Base-by-base conservation (phyloP, 1,140 invertebrate species). In the Propsilocerus akamusi region DNA sequence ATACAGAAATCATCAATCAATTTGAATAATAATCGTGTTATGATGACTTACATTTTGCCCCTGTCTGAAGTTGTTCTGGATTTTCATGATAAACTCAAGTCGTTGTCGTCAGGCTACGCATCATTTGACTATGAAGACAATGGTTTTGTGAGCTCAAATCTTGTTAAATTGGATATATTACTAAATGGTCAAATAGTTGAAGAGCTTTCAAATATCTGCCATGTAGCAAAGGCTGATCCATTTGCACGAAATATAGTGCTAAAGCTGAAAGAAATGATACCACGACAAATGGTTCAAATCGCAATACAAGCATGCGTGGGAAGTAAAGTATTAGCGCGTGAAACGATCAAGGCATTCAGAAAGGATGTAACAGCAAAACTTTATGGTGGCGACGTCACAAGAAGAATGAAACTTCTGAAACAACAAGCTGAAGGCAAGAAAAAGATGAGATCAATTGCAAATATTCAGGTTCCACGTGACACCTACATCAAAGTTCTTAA, bases 81-180 rank as follows among this genome's bases (percentile, higher is more conserved):
- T 60, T 97, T 99, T 65, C 93, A 95, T 65, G 94, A 98, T 65
- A 71, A 76, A 23, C 66, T 99, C 0, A 99, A 97, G 68, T 82
- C 81, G 20, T 56, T 89, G 11, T 83, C 81, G 14, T 96, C 91
- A 2, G 95, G 95, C 10, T 97, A 92, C 71, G 94, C 91, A 8
- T 95, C 89, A 65, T 98, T 99, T 69, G 94, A 97, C 69, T 98
- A 98, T 68, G 90, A 97, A 70, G 86, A 96, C 66, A 63, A 78
- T 61, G 91, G 84, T 12, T 97, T 86, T 66, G 70, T 86, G 62
- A 47, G 64, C 12, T 80, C 59, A 11, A 54, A 63, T 54, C 51
- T 63, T 46, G 67, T 71, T 26, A 66, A 92, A 78, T 63, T 96
- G 57, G 71, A 77, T 54, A 80, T 94, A 56, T 64, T 80, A 34